Evolutionary conservation across 1,140 invertebrate genomes (phyloP).

Genomic region (Drosophila erecta): DNA sequence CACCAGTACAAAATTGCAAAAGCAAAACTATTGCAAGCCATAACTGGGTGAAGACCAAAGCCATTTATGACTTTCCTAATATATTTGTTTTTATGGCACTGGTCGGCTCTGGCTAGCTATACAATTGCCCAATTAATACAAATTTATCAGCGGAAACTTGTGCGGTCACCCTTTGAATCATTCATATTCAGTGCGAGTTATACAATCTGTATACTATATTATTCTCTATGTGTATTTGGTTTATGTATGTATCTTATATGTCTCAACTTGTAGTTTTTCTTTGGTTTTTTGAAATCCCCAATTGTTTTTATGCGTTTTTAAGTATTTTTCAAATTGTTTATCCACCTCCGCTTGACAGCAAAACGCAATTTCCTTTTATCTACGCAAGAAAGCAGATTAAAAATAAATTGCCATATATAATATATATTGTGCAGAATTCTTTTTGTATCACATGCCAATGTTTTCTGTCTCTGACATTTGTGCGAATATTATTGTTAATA

Average conservation of each 20-base stretch:
- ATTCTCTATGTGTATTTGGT: constrained; percentile 9
- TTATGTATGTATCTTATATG: constrained; percentile 22
- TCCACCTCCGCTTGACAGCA: constrained; percentile 38
- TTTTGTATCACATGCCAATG: constrained; percentile 35
- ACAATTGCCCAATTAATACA: constrained; percentile 53
- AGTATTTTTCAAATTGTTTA: constrained; percentile 53
- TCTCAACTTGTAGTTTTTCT: constrained; percentile 18
- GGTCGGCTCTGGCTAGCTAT: not conserved
- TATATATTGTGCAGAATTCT: constrained; percentile 35
- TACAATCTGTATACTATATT: constrained; percentile 24
- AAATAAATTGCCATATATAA: constrained; percentile 58
- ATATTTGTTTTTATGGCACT: constrained; percentile 16
- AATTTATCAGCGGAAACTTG: constrained; percentile 56
- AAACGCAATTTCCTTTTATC: constrained; percentile 77
- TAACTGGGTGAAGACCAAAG: constrained; percentile 11
- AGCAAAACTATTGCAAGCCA: not conserved
- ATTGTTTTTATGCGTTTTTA: constrained; percentile 58
- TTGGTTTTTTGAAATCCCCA: constrained; percentile 10
- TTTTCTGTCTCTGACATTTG: constrained; percentile 46
- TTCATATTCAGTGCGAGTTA: constrained; percentile 37
- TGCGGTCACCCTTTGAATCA: constrained; percentile 23
- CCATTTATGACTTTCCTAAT: constrained; percentile 24
- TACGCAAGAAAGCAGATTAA: constrained; percentile 60
- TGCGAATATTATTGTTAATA: constrained; percentile 20
- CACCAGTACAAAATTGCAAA: no score